These are phyloP conservation scores for Phocides pigmalion DNA, from an alignment of 1,140 invertebrate species.

Conservation along the genomic window DNA sequence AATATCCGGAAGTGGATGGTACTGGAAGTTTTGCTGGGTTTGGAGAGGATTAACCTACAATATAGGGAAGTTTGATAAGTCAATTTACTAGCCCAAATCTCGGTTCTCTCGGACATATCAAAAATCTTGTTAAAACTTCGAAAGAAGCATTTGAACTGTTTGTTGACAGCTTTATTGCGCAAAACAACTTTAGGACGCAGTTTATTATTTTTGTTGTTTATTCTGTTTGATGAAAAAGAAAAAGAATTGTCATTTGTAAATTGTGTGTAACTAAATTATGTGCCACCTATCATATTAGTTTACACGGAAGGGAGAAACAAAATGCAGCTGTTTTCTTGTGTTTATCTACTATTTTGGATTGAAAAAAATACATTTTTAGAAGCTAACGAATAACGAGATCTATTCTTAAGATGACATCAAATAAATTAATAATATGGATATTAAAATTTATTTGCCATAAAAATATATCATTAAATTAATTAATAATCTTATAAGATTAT, in stretches of 20 bases:
- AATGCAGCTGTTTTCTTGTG: too few relatives aligned
- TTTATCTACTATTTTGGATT: too few relatives aligned
- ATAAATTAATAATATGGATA: too few relatives aligned
- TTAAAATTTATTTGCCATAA: too few relatives aligned
- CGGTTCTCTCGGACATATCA: slow-evolving; percentile 3
- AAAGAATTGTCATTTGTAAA: not conserved
- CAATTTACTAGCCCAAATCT: slow-evolving; percentile 4
- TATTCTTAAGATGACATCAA: too few relatives aligned
- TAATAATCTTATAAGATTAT: too few relatives aligned
- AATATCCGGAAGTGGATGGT: not conserved
- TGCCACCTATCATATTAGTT: too few relatives aligned
- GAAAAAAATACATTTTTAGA: too few relatives aligned
- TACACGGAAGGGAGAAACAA: too few relatives aligned
- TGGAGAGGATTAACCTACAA: not conserved
- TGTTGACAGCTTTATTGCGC: slow-evolving; percentile 2
- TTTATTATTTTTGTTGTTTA: not conserved
- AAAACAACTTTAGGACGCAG: not conserved
- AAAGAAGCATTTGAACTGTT: slow-evolving; percentile 5
- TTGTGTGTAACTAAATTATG: too few relatives aligned
- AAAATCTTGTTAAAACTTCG: slow-evolving; percentile 8
- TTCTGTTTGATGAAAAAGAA: not conserved
- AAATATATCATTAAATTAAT: too few relatives aligned
- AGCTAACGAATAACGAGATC: too few relatives aligned
- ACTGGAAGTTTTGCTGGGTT: not conserved
- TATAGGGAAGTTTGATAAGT: slow-evolving; percentile 1